These are phyloP conservation scores for Eupsilia transversa DNA, from an alignment of 2,888 invertebrate genomes.

Conservation along the genomic window DNA sequence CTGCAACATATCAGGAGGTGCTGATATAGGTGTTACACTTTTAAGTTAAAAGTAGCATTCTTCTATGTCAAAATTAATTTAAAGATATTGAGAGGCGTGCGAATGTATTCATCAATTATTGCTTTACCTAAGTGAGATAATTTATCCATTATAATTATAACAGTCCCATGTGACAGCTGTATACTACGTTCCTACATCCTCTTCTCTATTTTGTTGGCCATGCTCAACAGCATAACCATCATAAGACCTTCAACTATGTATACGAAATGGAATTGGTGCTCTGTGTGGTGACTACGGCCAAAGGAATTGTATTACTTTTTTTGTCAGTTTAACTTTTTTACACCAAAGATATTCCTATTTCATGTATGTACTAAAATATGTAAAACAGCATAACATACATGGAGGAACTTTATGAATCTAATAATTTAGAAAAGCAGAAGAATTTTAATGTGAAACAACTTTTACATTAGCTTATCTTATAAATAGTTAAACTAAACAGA, in stretches of 20 bases:
- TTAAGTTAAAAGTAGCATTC: neutral
- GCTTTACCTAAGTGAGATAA: constrained; percentile 10
- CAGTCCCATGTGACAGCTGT: neutral
- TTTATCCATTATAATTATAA: neutral
- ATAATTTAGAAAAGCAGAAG: constrained; percentile 14
- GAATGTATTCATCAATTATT: constrained; percentile 15
- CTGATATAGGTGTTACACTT: neutral
- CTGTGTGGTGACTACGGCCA: neutral
- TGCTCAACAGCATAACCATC: neutral
- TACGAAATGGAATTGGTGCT: neutral
- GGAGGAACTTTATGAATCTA: neutral
- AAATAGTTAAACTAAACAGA: constrained; percentile 36
- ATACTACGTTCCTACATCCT: neutral
- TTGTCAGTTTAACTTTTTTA: neutral
- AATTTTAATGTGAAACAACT: constrained; percentile 29
- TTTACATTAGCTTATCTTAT: constrained; percentile 30
- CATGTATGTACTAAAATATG: neutral
- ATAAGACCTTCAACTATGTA: neutral
- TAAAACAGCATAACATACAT: neutral
- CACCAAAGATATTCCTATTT: neutral
- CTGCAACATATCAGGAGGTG: neutral
- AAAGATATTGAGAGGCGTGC: neutral
- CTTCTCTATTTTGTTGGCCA: neutral
- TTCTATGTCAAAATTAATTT: neutral
- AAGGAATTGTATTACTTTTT: neutral